These are phyloP conservation scores for Neopelma chrysocephalum DNA, from an alignment of 2,797 vertebrate species.

Conservation along the genomic window DNA sequence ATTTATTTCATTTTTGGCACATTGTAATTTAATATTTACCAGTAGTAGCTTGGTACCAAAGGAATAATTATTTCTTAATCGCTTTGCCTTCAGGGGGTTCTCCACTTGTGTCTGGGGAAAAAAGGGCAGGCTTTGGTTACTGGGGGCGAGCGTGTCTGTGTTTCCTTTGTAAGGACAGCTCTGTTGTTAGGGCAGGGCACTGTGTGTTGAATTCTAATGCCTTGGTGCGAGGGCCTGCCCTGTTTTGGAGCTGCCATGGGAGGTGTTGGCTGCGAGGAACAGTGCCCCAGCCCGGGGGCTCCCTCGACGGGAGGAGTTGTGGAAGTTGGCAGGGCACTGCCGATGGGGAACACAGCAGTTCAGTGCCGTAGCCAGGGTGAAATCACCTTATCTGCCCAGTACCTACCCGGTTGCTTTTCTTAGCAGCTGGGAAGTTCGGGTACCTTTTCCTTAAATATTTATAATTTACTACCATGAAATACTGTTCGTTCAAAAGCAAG, in stretches of 20 bases:
- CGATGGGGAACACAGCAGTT: not conserved
- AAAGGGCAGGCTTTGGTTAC: conserved; percentile 15
- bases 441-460: not conserved
- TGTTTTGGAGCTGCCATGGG: not conserved
- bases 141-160: not conserved
- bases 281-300: not conserved
- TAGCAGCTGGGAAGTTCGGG: not conserved
- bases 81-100: not conserved
- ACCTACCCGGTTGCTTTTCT: not conserved
- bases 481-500: not conserved
- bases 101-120: not conserved
- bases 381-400: not conserved
- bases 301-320: not conserved
- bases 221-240: not conserved
- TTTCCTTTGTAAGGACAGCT: conserved; percentile 17
- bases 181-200: conserved; percentile 8
- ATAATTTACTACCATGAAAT: not conserved
- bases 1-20: not conserved
- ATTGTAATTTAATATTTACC: conserved; percentile 40
- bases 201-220: conserved; percentile 53
- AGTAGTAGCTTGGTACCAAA: not conserved
- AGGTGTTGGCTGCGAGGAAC: not conserved
- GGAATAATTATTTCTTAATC: conserved; percentile 44
- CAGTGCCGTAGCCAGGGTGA: not conserved
- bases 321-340: not conserved